Percentiles rank a stretch among this genome's conserved stretches.
phyloP scores from a whole-genome alignment of 2,888 invertebrate species.

The Folsomia manolachei region DNA sequence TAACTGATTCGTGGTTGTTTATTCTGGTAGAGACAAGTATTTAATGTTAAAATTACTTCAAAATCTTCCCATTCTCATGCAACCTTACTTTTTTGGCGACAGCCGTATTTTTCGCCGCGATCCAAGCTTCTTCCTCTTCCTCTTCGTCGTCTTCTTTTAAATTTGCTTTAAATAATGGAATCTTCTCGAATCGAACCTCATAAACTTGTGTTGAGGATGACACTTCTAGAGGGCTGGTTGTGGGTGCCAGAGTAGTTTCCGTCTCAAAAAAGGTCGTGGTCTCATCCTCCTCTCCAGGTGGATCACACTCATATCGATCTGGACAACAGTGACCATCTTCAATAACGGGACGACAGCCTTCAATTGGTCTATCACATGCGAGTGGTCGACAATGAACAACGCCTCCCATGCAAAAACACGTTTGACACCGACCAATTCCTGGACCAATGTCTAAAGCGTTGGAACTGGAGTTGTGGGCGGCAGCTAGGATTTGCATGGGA shows the following conservation, averaged over 20 bases:
- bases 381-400: constrained; percentile 70
- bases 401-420: constrained; percentile 77
- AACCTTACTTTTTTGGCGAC: too few relatives aligned
- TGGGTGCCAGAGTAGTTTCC: not conserved
- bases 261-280: constrained; percentile 52
- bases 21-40: not conserved
- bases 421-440: constrained; percentile 62
- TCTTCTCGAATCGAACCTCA: not conserved
- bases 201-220: not conserved
- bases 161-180: not conserved
- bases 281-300: constrained; percentile 8
- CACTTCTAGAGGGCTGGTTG: not conserved
- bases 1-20: constrained; percentile 13
- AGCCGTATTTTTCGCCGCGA: too few relatives aligned
- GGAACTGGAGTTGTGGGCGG: constrained; percentile 18
- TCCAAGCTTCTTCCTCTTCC: not conserved
- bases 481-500: constrained; percentile 37
- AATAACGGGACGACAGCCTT: constrained; percentile 73
- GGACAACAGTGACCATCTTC: constrained; percentile 78
- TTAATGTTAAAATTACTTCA: too few relatives aligned
- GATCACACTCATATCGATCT: constrained; percentile 53
- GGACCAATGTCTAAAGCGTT: constrained; percentile 5
- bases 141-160: not conserved
- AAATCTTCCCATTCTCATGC: too few relatives aligned
- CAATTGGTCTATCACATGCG: constrained; percentile 70